Percentiles rank a stretch among this genome's conserved stretches.
Conservation (phyloP, 2,888 invertebrate species). For the Griposia aprilina region DNA sequence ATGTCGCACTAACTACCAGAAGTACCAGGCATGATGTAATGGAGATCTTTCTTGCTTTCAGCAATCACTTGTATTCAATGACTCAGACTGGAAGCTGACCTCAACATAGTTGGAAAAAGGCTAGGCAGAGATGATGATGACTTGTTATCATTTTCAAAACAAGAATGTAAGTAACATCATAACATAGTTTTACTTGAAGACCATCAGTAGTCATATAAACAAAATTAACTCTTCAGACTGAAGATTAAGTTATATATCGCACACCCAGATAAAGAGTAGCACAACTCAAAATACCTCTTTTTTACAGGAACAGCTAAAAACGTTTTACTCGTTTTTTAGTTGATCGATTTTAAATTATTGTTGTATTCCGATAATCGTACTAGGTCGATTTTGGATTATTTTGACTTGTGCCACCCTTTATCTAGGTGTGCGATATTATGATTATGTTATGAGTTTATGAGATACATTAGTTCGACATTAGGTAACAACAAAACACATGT, state of each 20-base stretch:
- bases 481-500: conserved; percentile 25
- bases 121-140: not conserved
- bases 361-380: too few relatives aligned
- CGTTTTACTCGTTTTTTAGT: too few relatives aligned
- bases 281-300: too few relatives aligned
- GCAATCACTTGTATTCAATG: conserved; percentile 21
- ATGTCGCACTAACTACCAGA: conserved; percentile 28
- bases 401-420: too few relatives aligned
- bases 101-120: too few relatives aligned
- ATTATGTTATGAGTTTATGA: not conserved
- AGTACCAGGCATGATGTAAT: conserved; percentile 14
- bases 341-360: too few relatives aligned
- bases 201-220: not conserved
- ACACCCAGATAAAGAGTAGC: too few relatives aligned
- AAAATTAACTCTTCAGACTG: not conserved
- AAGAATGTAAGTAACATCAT: not conserved
- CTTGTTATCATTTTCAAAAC: not conserved
- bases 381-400: too few relatives aligned
- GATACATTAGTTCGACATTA: conserved; percentile 19
- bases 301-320: too few relatives aligned
- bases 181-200: not conserved
- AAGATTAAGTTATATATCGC: not conserved
- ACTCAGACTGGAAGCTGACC: not conserved
- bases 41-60: conserved; percentile 42
- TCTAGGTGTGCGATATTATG: not conserved